Base-by-base conservation (phyloP, 2,113 vertebrate genomes). In the Ctenomys sociabilis region DNA sequence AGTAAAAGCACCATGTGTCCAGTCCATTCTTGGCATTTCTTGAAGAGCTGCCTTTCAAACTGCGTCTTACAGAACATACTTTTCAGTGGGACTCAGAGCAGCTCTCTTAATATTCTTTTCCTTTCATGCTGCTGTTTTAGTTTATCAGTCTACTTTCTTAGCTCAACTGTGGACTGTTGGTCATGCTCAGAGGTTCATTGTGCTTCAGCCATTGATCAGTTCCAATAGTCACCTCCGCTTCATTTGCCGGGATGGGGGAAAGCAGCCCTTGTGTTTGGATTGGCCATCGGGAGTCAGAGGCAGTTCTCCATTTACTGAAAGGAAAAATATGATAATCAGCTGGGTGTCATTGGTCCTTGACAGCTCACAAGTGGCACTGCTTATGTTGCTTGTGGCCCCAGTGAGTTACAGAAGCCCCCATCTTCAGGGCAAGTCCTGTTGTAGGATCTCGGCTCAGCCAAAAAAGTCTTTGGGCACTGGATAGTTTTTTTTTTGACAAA, bases 251-350 rank as follows among this genome's bases (percentile, higher is more conserved):
- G 61, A 4, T 22, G 8, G 87, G 61, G 82, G 6, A 10, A 12
- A 30, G 45, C 90, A 73, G 88, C 95, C 52, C 30, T 59, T 93
- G 32, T 70, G 57, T 43, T 68, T 66, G 17, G 97, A 92, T 40
- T 72, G 28, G 7, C 95, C 40, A n/a, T 96, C 73, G 2, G 95
- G 63, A 24, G 63, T 78, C 73, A 2, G 93, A 3, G 96, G 94
- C 2, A 98, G 89, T 70, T 99, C 98, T 35, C 97, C 93, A 4
- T 99, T 97, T 80, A 97, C 99, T 99, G 97, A 93, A 97, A 97
- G 59, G 37, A 95, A 86, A 97, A 88, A 70, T 30, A 70, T 12
- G 61, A 40, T 87, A 94, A 30, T 80, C 17, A 90, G 7, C 24
- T 37, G 37, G 84, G 24, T 83, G 52, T 54, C 26, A 0, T 3